Evolutionary conservation across 2,888 invertebrate genomes (phyloP).

Genomic region (Syrista parreyssii): DNA sequence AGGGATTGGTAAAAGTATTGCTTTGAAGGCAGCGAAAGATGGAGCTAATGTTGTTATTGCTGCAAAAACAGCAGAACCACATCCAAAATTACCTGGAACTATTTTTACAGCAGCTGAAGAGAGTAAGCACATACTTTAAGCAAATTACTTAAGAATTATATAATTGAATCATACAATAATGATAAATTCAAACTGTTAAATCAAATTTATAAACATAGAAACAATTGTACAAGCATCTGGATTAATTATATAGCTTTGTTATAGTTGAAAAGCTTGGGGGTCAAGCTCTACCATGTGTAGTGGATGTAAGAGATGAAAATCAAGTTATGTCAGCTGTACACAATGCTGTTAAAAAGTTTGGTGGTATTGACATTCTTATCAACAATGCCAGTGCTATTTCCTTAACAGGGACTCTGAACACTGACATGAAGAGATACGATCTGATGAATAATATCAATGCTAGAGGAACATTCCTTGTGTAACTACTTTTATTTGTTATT

Average conservation of each 20-base stretch:
- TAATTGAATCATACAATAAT: not conserved
- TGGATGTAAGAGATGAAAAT: conserved; percentile 87
- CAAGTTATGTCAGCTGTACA: conserved; percentile 80
- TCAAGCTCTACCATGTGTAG: conserved; percentile 85
- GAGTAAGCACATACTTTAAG: conserved; percentile 69
- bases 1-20: conserved; percentile 96
- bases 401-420: conserved; percentile 81
- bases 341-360: conserved; percentile 85
- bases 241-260: conserved; percentile 37
- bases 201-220: too few species aligned
- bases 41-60: conserved; percentile 93
- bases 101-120: conserved; percentile 92
- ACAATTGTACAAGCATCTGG: too few species aligned
- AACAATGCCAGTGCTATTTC: conserved; percentile 98
- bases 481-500: conserved; percentile 59
- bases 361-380: conserved; percentile 93
- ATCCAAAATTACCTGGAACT: conserved; percentile 92
- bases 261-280: conserved; percentile 89
- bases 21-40: conserved; percentile 90
- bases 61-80: conserved; percentile 90
- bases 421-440: conserved; percentile 96
- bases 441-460: conserved; percentile 96
- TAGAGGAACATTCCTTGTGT: conserved; percentile 95
- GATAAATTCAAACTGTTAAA: too few species aligned
- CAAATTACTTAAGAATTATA: not conserved